Evolutionary conservation across 2,797 vertebrate genomes (phyloP).

Genomic region (Diplodus puntazzo): DNA sequence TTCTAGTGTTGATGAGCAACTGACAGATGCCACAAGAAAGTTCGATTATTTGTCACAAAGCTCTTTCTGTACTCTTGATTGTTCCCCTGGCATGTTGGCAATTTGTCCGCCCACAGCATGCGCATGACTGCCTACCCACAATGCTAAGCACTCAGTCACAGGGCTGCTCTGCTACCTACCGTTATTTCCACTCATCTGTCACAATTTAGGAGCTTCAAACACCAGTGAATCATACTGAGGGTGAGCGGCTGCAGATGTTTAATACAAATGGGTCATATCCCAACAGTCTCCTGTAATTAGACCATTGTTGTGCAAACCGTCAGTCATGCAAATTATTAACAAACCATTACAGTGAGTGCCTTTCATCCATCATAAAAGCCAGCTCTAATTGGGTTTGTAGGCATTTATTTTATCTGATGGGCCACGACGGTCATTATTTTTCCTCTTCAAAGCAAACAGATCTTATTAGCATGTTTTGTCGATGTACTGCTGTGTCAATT

Average conservation of each 20-base stretch:
- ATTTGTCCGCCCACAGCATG: conserved; percentile 43
- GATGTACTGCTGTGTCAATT: conserved; percentile 42
- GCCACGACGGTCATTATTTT: conserved; percentile 57
- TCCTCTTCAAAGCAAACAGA: conserved; percentile 71
- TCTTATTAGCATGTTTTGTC: conserved; percentile 69
- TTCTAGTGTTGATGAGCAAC: conserved; percentile 32
- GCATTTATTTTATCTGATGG: conserved; percentile 70
- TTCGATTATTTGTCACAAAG: conserved; percentile 26
- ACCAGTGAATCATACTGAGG: conserved; percentile 54
- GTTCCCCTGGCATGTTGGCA: conserved; percentile 37
- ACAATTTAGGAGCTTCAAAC: conserved; percentile 54
- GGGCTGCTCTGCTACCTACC: conserved; percentile 44
- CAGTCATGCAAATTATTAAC: conserved; percentile 73
- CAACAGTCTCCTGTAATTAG: conserved; percentile 75
- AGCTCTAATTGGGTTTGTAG: conserved; percentile 72
- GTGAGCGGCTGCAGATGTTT: conserved; percentile 73
- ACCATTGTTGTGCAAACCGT: conserved; percentile 70
- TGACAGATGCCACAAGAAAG: conserved; percentile 42
- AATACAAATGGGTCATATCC: conserved; percentile 80
- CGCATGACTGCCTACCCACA: conserved; percentile 48
- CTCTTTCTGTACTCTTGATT: conserved; percentile 30
- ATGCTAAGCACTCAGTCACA: conserved; percentile 52
- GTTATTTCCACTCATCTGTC: conserved; percentile 64
- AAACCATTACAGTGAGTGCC: conserved; percentile 74
- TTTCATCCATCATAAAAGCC: conserved; percentile 76